phyloP scores from a whole-genome alignment of 2,797 vertebrate species.

The Enteromius argenteus region DNA sequence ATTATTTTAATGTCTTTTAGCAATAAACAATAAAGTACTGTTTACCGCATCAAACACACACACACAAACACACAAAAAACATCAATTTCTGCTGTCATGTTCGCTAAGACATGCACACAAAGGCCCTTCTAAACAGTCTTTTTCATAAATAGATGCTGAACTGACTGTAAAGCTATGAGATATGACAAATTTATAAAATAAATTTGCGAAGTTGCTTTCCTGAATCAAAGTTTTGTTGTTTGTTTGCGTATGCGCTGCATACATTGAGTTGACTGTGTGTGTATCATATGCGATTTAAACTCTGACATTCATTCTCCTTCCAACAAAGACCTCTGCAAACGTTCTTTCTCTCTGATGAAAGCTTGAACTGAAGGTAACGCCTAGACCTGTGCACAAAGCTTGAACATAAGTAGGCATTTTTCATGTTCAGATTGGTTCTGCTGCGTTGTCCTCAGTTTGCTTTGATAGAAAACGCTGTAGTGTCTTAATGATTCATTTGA shows the following conservation, averaged over 20 bases:
- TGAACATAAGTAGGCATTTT: background rate
- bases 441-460: background rate
- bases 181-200: background rate
- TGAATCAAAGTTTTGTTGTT: background rate
- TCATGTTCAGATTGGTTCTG: background rate
- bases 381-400: background rate
- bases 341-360: slow-evolving; percentile 14
- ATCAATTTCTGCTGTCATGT: background rate
- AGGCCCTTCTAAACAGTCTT: background rate
- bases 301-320: background rate
- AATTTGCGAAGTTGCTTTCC: background rate
- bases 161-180: background rate
- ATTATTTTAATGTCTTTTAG: background rate
- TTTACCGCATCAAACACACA: background rate
- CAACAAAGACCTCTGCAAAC: background rate
- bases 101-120: too few relatives aligned
- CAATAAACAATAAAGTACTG: background rate
- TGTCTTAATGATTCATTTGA: slow-evolving; percentile 3
- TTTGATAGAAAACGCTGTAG: slow-evolving; percentile 6
- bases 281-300: background rate
- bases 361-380: background rate
- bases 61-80: background rate
- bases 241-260: background rate
- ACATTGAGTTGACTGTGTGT: background rate
- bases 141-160: background rate